Conservation (phyloP, 2,113 vertebrate genomes). For the Hydrochoerus hydrochaeris region DNA sequence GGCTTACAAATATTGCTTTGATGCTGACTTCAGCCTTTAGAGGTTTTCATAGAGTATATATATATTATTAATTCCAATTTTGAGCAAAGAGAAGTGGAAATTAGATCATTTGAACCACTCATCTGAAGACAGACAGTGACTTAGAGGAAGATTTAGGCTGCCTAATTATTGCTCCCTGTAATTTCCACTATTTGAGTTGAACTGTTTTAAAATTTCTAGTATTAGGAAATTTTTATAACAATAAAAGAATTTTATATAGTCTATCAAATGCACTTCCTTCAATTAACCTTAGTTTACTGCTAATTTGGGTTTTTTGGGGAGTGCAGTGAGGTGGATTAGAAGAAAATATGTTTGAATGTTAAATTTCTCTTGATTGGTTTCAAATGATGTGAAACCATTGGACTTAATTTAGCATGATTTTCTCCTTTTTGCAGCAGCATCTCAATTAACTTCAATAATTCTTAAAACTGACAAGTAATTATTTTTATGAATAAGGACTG, state of each 20-base stretch:
- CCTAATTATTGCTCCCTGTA: neutral
- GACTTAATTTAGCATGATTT: neutral
- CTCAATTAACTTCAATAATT: slow-evolving; percentile 5
- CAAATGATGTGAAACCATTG: neutral
- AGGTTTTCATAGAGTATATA: neutral
- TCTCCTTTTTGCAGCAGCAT: neutral
- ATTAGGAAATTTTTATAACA: neutral
- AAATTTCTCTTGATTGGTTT: neutral
- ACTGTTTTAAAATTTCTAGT: neutral
- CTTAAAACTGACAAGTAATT: neutral
- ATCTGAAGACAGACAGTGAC: neutral
- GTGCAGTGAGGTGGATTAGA: neutral
- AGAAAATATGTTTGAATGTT: slow-evolving; percentile 56
- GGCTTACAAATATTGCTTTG: neutral
- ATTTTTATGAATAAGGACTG: neutral
- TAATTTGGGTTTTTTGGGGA: neutral
- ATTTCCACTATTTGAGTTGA: neutral
- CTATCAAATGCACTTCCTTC: neutral
- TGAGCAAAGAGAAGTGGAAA: neutral
- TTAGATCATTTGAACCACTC: neutral
- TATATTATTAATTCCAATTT: neutral
- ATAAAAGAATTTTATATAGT: neutral
- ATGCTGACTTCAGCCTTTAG: neutral
- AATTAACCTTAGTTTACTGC: neutral
- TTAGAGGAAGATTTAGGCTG: neutral